A percentile compares a stretch with the other conserved stretches of the same genome.
Evolutionary conservation across 2,113 vertebrate species (phyloP).

Genomic region (Mustela nigripes): DNA sequence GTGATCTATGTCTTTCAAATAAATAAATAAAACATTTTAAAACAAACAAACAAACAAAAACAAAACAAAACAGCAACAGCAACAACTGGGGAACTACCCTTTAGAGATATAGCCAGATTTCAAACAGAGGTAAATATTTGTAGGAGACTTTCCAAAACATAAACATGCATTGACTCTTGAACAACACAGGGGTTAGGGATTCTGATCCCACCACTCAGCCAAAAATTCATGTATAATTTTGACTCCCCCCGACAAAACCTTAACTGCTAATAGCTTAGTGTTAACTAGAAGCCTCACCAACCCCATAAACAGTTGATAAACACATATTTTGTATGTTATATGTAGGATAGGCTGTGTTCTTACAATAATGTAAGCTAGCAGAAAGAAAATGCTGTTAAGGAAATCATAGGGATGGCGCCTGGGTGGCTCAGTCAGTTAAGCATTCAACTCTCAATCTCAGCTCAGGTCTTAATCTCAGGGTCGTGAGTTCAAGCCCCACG

Average conservation of each 20-base stretch:
- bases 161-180: background rate
- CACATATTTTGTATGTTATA: background rate
- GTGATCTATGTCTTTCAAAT: no score
- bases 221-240: background rate
- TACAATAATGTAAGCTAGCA: background rate
- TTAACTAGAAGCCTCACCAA: background rate
- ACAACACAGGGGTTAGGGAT: background rate
- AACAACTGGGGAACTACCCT: background rate
- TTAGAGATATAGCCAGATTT: background rate
- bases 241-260: background rate
- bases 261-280: background rate
- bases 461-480: background rate
- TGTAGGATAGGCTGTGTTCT: background rate
- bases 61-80: background rate
- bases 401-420: background rate
- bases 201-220: background rate
- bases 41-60: no score
- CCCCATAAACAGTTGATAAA: background rate
- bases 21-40: no score
- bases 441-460: background rate
- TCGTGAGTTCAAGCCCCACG: background rate
- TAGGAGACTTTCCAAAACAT: background rate
- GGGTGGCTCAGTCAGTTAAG: background rate
- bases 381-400: background rate
- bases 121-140: background rate